phyloP scores from a whole-genome alignment of 2,888 invertebrate genomes.

The Sinopyrophorus schimmeli region DNA sequence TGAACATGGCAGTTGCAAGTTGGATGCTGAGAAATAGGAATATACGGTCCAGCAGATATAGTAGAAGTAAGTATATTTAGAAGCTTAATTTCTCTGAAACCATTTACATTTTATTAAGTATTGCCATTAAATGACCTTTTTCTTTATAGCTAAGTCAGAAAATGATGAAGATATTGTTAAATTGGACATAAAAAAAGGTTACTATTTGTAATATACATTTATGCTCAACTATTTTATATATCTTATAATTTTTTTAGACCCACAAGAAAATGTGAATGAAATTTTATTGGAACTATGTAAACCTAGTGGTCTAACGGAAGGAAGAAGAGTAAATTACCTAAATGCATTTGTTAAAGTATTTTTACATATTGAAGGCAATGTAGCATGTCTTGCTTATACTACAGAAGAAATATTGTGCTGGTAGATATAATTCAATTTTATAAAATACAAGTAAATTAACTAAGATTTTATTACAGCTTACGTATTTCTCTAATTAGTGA shows the following conservation, averaged over 20 bases:
- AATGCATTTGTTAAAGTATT: constrained; percentile 86
- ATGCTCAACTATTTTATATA: too few species aligned
- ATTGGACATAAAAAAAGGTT: constrained; percentile 60
- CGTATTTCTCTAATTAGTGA: constrained; percentile 83
- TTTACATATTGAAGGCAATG: constrained; percentile 63
- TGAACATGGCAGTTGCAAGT: constrained; percentile 59
- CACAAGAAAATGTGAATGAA: constrained; percentile 66
- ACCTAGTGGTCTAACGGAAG: constrained; percentile 69
- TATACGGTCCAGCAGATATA: constrained; percentile 57
- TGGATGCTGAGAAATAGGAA: constrained; percentile 59
- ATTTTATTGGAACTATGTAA: constrained; percentile 67
- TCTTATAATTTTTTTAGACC: constrained; percentile 48
- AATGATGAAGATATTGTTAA: constrained; percentile 64
- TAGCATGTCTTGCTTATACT: constrained; percentile 69
- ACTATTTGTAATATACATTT: constrained; percentile 21
- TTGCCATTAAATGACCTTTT: neutral
- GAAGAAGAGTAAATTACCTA: constrained; percentile 80
- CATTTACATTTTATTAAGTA: too few species aligned
- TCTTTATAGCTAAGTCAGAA: constrained; percentile 57
- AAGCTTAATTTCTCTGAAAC: too few species aligned
- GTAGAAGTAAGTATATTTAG: constrained; percentile 50
- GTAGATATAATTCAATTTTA: constrained; percentile 57
- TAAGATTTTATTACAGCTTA: constrained; percentile 64
- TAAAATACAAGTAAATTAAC: constrained; percentile 6
- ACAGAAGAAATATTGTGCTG: constrained; percentile 81